Conservation (phyloP, 1,140 invertebrate genomes). For the Panonychus citri region DNA sequence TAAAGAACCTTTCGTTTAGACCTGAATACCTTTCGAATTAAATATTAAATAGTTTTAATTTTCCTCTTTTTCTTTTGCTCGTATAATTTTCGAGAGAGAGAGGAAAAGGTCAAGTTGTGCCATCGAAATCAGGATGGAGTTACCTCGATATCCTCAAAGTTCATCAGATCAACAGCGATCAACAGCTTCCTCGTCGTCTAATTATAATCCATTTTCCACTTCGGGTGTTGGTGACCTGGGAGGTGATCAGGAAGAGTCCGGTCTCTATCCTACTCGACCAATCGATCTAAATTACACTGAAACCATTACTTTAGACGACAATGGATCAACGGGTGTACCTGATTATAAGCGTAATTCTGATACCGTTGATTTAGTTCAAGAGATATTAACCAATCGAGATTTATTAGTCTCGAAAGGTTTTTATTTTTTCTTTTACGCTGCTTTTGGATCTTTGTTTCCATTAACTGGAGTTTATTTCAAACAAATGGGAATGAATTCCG, state of each 20-base stretch:
- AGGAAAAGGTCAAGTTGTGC: no score
- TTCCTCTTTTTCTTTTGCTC: no score
- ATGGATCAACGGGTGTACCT: neutral
- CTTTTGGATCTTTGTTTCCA: conserved; percentile 91
- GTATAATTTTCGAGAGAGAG: no score
- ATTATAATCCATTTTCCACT: no score
- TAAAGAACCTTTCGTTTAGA: no score
- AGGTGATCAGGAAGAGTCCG: neutral
- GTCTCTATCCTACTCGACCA: neutral
- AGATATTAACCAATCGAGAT: neutral
- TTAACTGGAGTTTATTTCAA: conserved; percentile 96
- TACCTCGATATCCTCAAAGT: no score
- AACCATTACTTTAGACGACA: neutral
- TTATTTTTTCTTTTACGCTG: conserved; percentile 98
- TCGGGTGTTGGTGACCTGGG: no score
- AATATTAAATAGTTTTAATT: no score
- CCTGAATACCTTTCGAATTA: no score
- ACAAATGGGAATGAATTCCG: conserved; percentile 91
- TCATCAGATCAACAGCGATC: no score
- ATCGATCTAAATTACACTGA: neutral
- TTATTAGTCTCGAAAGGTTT: conserved; percentile 28
- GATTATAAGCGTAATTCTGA: neutral
- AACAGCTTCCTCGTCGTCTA: no score
- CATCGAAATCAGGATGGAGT: no score
- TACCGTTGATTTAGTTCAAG: neutral